Evolutionary conservation across 2,888 invertebrate species (phyloP).

Genomic region (Pollenia labialis): DNA sequence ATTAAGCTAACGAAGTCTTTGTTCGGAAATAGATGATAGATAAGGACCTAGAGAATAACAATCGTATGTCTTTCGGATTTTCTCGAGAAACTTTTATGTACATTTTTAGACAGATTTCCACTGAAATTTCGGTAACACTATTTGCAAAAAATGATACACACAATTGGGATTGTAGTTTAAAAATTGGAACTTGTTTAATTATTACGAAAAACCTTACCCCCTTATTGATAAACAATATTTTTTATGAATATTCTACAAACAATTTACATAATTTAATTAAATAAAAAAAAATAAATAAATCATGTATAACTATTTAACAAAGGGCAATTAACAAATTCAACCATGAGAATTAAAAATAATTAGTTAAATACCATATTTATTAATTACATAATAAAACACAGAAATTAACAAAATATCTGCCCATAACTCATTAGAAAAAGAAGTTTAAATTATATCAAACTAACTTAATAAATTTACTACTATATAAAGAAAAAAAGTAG

Average conservation of each 20-base stretch:
- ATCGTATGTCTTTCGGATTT: too few species aligned
- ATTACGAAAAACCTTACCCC: slow-evolving; percentile 17
- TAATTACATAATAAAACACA: slow-evolving; percentile 35
- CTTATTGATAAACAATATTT: not conserved
- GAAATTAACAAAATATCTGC: slow-evolving; percentile 36
- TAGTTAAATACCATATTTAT: slow-evolving; percentile 78
- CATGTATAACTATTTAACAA: slow-evolving; percentile 50
- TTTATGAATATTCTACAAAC: not conserved
- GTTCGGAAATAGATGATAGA: too few species aligned
- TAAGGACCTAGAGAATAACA: too few species aligned
- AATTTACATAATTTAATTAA: slow-evolving; percentile 57
- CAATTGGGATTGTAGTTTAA: too few species aligned
- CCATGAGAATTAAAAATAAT: slow-evolving; percentile 75
- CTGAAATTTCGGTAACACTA: too few species aligned
- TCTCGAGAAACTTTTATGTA: too few species aligned
- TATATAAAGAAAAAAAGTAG: slow-evolving; percentile 27
- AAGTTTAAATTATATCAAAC: slow-evolving; percentile 22
- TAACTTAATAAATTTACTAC: slow-evolving; percentile 39
- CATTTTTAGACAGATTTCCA: too few species aligned
- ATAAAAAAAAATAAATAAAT: not conserved
- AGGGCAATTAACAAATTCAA: slow-evolving; percentile 72
- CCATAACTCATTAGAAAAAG: slow-evolving; percentile 36
- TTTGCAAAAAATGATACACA: too few species aligned
- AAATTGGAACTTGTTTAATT: not conserved
- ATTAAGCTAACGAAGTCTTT: too few species aligned